These are phyloP conservation scores for Watersipora subatra DNA, from an alignment of 1,140 invertebrate species.

Conservation along the genomic window DNA sequence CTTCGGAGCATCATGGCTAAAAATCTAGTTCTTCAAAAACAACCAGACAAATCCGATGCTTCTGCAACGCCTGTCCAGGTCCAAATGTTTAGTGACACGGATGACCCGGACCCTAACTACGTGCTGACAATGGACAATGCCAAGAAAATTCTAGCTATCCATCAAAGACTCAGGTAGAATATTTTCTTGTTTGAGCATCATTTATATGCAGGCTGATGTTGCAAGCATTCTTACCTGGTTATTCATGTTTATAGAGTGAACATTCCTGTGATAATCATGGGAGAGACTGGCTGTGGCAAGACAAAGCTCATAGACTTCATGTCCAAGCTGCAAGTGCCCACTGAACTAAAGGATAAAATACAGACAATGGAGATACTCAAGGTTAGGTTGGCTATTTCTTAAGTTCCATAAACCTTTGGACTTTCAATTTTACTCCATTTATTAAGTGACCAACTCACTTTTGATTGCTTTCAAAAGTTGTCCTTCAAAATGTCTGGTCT, in stretches of 20 bases:
- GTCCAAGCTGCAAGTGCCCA: conserved; percentile 19
- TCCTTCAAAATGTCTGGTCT: too few species aligned
- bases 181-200: background rate
- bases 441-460: too few species aligned
- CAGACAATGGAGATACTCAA: background rate
- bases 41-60: background rate
- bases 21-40: conserved; percentile 7
- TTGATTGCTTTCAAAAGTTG: too few species aligned
- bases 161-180: conserved; percentile 31
- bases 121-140: conserved; percentile 32
- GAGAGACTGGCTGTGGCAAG: conserved; percentile 38
- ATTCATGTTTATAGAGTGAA: conserved; percentile 19
- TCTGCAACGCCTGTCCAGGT: too few species aligned
- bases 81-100: too few species aligned
- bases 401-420: too few species aligned
- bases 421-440: too few species aligned
- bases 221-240: background rate
- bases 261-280: conserved; percentile 36
- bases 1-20: conserved; percentile 22
- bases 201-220: background rate
- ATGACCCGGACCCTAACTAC: conserved; percentile 28
- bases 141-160: conserved; percentile 33
- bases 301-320: conserved; percentile 29
- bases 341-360: conserved; percentile 1
- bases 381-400: too few species aligned